Evolutionary conservation across 2,113 vertebrate species (phyloP).

Genomic region (Andinoacara biseriatus): DNA sequence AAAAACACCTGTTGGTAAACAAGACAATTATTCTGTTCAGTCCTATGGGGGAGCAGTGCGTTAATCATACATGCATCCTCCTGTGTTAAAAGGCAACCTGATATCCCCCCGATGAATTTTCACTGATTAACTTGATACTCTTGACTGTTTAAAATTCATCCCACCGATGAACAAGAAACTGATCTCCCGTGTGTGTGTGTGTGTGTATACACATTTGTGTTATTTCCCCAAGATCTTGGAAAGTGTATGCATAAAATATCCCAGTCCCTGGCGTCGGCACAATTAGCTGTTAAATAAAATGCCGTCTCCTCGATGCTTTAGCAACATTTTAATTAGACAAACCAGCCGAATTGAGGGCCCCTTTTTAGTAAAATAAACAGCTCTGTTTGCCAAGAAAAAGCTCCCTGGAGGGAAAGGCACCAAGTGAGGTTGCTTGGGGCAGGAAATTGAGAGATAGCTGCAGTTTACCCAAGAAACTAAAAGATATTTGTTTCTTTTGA

Average conservation of each 20-base stretch:
- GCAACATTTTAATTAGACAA: constrained; percentile 95
- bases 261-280: constrained; percentile 92
- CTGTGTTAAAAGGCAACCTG: constrained; percentile 96
- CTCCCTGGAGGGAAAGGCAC: constrained; percentile 75
- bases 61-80: constrained; percentile 95
- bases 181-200: constrained; percentile 73
- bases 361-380: constrained; percentile 93
- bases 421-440: constrained; percentile 68
- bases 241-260: constrained; percentile 94
- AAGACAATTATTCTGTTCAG: constrained; percentile 90
- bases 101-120: constrained; percentile 91
- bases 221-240: constrained; percentile 84
- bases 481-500: constrained; percentile 44
- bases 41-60: constrained; percentile 86
- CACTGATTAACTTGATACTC: constrained; percentile 95
- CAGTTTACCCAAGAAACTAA: constrained; percentile 47
- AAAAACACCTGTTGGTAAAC: constrained; percentile 91
- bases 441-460: constrained; percentile 63
- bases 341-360: constrained; percentile 87
- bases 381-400: constrained; percentile 84
- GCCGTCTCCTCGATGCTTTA: constrained; percentile 86
- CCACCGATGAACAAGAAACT: constrained; percentile 93
- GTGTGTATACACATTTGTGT: constrained; percentile 32
- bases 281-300: constrained; percentile 99
- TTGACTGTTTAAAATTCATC: constrained; percentile 96